A percentile compares a stretch with the other conserved stretches of the same genome.
These are phyloP conservation scores for Pantherophis guttatus DNA, from an alignment of 2,113 vertebrate genomes.

Conservation along the genomic window DNA sequence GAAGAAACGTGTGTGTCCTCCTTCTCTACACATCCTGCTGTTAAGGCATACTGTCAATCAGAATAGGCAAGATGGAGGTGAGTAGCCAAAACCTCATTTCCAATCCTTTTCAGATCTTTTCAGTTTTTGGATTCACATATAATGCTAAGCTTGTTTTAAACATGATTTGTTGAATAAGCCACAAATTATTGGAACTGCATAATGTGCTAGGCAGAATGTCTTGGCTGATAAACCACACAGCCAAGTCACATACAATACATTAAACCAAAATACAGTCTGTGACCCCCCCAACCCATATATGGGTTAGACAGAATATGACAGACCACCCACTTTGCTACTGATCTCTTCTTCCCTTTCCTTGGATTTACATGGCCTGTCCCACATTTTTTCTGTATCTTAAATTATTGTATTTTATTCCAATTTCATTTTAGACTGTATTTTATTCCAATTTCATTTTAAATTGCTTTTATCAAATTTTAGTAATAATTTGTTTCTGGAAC, in stretches of 20 bases:
- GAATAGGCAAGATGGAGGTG: not conserved
- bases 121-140: not conserved
- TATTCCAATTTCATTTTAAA: no score
- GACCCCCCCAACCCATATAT: not conserved
- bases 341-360: not conserved
- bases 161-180: not conserved
- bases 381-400: slow-evolving; percentile 12
- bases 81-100: not conserved
- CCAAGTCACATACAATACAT: not conserved
- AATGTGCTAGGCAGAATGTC: not conserved
- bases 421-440: no score
- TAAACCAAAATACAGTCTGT: not conserved
- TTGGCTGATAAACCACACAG: not conserved
- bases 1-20: not conserved
- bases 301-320: not conserved
- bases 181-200: not conserved
- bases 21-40: not conserved
- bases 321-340: not conserved
- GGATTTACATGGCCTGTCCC: slow-evolving; percentile 3
- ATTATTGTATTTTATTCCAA: no score
- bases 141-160: not conserved
- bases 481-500: no score
- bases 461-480: no score
- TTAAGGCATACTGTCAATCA: not conserved
- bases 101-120: not conserved